Evolutionary conservation across 2,888 invertebrate genomes (phyloP), one percentile per base, ranked within the genome.

Genomic region (Epinotia demarniana): DNA sequence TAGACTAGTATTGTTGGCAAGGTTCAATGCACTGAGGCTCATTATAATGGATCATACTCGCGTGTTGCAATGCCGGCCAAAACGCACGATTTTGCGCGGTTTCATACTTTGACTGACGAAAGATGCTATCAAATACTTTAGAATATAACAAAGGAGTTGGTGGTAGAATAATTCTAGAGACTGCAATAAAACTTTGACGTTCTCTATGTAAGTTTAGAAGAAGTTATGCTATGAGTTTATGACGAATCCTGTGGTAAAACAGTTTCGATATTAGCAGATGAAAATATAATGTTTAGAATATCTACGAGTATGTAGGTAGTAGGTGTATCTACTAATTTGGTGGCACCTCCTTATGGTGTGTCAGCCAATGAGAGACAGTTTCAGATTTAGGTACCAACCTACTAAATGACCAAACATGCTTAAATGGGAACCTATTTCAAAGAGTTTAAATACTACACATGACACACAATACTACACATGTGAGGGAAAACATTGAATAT

Each of bases 1-100:
- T 60, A 78, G 75, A 76, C 68, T 77, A 79, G 82, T 81, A 83
- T 85, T 85, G 82, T 84, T 81, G 76, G 77, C 75, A 62, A 77
- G 82, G 89, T 86, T 88, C 86, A 83, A 81, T 78, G 85, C 87
- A 84, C 86, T 76, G 72, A 49, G 79, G 81, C 84, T 83, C 79
- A 75, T 79, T 82, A 83, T 86, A 85, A 87, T 87, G 87, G 86
- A 85, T 84, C 79, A 82, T 79, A 83, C 85, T 87, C 79, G 87
- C 88, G 87, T 89, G 88, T 85, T 85, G 85, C 85, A 85, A 86
- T 81, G 82, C 77, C 78, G 80, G 77, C 74, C 77, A 49, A 71
- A 75, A 69, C 74, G 78, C 79, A 83, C 81, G 75, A 75, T 75
- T 75, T 75, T 72, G 75, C 75, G 67, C 67, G 71, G 71, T 75